These are phyloP conservation scores for Alcedo atthis DNA, from an alignment of 2,797 vertebrate species.

Conservation along the genomic window DNA sequence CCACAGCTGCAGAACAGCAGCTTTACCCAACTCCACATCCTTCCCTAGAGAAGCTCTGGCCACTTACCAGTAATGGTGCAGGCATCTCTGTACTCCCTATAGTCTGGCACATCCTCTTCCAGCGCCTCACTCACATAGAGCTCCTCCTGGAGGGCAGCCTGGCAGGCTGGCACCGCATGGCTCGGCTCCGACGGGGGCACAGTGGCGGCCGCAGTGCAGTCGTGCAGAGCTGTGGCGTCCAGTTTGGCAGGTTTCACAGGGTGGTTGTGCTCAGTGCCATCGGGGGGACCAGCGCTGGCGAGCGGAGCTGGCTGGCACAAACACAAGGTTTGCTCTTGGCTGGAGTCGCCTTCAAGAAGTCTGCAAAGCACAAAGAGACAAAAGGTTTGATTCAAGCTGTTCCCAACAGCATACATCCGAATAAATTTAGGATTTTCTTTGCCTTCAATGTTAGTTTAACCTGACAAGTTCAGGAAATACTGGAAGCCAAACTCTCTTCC, in stretches of 20 bases:
- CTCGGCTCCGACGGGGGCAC: constrained; percentile 67
- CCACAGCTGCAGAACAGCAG: background rate
- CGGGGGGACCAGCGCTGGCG: constrained; percentile 71
- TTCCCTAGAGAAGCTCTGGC: background rate
- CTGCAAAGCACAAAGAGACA: constrained; percentile 51
- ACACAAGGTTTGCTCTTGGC: background rate
- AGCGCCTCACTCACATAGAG: constrained; percentile 90
- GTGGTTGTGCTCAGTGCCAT: constrained; percentile 87
- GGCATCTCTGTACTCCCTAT: constrained; percentile 88
- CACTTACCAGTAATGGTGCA: constrained; percentile 96
- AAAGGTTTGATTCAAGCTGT: background rate
- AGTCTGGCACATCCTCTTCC: constrained; percentile 75
- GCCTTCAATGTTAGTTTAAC: background rate
- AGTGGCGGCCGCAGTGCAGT: constrained; percentile 82
- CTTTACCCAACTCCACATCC: background rate
- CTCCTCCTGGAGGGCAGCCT: constrained; percentile 79
- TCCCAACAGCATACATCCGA: background rate
- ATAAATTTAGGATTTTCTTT: background rate
- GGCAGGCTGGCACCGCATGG: constrained; percentile 73
- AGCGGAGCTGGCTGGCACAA: constrained; percentile 56
- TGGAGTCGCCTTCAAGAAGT: background rate
- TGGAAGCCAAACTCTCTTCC: background rate
- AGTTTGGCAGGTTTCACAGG: constrained; percentile 95
- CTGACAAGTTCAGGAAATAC: background rate
- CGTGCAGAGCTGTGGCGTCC: constrained; percentile 89